Conservation (phyloP, 2,888 invertebrate genomes). For the Drosophila imparisetae region DNA sequence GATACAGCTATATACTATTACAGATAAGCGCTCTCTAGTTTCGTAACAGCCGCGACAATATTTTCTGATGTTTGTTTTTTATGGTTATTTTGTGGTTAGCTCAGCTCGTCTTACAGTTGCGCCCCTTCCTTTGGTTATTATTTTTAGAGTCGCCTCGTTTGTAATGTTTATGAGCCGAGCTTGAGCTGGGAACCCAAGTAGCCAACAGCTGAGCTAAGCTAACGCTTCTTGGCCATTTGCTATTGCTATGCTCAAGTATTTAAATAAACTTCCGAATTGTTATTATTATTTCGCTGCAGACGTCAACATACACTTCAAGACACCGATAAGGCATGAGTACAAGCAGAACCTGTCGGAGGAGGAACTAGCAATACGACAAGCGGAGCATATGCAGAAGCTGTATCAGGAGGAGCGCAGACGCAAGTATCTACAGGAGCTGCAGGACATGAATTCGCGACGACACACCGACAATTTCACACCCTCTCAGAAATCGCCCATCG, state of each 20-base stretch:
- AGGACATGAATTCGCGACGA: slow-evolving; percentile 96
- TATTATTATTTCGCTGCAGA: slow-evolving; percentile 96
- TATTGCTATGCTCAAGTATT: slow-evolving; percentile 5
- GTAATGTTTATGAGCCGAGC: slow-evolving; percentile 5
- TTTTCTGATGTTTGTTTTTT: slow-evolving; percentile 35
- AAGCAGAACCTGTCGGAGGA: slow-evolving; percentile 94
- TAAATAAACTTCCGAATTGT: slow-evolving; percentile 92
- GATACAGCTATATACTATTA: slow-evolving; percentile 19
- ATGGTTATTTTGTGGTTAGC: slow-evolving; percentile 60
- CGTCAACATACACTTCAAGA: slow-evolving; percentile 96
- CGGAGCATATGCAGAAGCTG: slow-evolving; percentile 94
- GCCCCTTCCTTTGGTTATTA: slow-evolving; percentile 19
- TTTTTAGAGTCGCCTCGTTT: slow-evolving; percentile 29
- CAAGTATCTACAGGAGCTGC: slow-evolving; percentile 96
- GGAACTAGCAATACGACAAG: slow-evolving; percentile 94
- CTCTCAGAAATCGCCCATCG: slow-evolving; percentile 96
- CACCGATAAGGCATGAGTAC: slow-evolving; percentile 94
- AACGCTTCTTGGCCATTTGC: slow-evolving; percentile 18
- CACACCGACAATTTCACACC: slow-evolving; percentile 98
- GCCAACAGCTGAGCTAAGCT: not conserved
- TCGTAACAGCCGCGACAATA: slow-evolving; percentile 60
- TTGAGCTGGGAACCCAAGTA: not conserved
- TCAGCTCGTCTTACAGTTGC: slow-evolving; percentile 71
- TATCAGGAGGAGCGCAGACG: slow-evolving; percentile 95
- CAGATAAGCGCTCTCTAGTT: slow-evolving; percentile 59